Evolutionary conservation across 92 coral and sea anemone species (phyloP).

Genomic region (Meandrina meandrites): DNA sequence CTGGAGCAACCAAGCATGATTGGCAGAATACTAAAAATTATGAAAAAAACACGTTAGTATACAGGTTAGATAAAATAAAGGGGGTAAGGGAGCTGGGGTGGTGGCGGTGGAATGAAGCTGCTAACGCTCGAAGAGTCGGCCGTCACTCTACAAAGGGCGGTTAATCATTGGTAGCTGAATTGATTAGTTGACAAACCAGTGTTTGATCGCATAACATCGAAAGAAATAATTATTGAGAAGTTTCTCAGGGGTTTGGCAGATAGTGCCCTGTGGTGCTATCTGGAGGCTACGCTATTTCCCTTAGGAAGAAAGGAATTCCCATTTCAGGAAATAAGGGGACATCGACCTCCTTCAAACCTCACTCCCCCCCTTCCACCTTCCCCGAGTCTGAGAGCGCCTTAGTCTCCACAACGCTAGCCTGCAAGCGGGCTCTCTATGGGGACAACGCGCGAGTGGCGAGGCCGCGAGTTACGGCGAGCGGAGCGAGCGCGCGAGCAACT

Average conservation of each 20-base stretch:
- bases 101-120: neutral
- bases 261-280: no score
- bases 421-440: no score
- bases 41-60: neutral
- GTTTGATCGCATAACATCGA: neutral
- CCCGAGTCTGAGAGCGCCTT: neutral
- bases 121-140: neutral
- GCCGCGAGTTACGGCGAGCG: no score
- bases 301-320: no score
- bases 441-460: no score
- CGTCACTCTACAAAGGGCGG: neutral
- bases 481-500: no score
- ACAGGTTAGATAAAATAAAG: neutral
- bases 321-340: no score
- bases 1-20: constrained; percentile 70
- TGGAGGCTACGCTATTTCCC: no score
- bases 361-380: neutral
- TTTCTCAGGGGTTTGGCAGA: neutral
- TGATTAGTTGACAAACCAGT: neutral
- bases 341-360: no score
- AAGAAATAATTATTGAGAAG: neutral
- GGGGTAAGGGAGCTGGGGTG: neutral
- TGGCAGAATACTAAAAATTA: constrained; percentile 15
- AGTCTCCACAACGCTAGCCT: no score
- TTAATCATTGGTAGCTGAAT: neutral